Evolutionary conservation across 2,888 invertebrate genomes (phyloP).

Genomic region (Hololepta plana): DNA sequence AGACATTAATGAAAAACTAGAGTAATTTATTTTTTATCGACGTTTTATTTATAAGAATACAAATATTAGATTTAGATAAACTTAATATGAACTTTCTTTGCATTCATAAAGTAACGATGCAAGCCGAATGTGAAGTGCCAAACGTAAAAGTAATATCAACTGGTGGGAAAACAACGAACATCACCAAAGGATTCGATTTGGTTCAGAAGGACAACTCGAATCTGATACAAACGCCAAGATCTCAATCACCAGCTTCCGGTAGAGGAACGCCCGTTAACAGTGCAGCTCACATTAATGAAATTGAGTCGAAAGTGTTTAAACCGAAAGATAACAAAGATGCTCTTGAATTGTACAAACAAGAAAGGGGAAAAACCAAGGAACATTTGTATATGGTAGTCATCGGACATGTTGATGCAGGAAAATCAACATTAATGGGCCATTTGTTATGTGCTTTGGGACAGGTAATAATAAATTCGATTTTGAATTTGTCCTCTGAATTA

Average conservation of each 20-base stretch:
- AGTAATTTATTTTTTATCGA: too few relatives aligned
- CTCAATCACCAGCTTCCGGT: constrained; percentile 51
- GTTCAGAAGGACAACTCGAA: constrained; percentile 18
- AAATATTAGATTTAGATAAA: too few relatives aligned
- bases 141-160: too few relatives aligned
- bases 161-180: constrained; percentile 26
- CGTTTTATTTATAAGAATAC: too few relatives aligned
- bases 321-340: constrained; percentile 41
- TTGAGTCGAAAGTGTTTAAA: constrained; percentile 7
- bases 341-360: constrained; percentile 44
- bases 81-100: too few relatives aligned
- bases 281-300: constrained; percentile 5
- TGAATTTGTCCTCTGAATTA: constrained; percentile 1
- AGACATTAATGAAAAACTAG: too few relatives aligned
- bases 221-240: constrained; percentile 35
- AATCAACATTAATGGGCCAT: constrained; percentile 94
- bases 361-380: constrained; percentile 65
- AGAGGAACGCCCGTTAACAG: constrained; percentile 29
- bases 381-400: constrained; percentile 83
- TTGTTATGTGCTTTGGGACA: constrained; percentile 73
- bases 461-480: constrained; percentile 21
- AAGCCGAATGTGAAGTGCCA: too few relatives aligned
- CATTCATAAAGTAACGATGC: too few relatives aligned
- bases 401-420: constrained; percentile 96
- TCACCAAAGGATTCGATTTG: constrained; percentile 42